A percentile compares a stretch with the other conserved stretches of the same genome.
These are phyloP conservation scores for Tauraco erythrolophus DNA, from an alignment of 2,113 vertebrate genomes.

Conservation along the genomic window DNA sequence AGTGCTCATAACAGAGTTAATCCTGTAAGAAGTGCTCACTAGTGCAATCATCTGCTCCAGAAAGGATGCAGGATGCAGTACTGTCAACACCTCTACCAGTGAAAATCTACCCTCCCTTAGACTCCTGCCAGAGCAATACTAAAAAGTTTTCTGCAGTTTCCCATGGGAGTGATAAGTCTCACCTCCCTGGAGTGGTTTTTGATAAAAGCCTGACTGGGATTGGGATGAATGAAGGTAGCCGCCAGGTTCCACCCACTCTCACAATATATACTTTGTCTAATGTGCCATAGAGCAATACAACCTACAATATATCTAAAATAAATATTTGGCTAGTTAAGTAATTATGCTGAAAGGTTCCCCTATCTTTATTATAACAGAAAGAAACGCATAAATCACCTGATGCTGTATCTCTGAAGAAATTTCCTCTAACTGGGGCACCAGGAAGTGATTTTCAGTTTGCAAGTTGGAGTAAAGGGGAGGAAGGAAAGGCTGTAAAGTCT, in stretches of 20 bases:
- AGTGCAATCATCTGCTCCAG: background rate
- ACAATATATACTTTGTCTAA: slow-evolving; percentile 14
- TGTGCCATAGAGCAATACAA: background rate
- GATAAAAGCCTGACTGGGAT: background rate
- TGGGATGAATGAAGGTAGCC: background rate
- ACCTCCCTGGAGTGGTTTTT: background rate
- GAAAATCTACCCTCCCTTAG: background rate
- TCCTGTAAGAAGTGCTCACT: background rate
- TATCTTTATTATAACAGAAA: slow-evolving; percentile 40
- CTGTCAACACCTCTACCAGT: background rate
- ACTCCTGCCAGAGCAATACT: background rate
- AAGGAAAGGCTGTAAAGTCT: background rate
- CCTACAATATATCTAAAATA: slow-evolving; percentile 10
- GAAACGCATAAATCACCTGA: slow-evolving; percentile 17
- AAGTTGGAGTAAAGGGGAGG: background rate
- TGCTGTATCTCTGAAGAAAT: background rate
- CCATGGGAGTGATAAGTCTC: background rate
- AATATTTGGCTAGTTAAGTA: slow-evolving; percentile 51
- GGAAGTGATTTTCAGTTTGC: background rate
- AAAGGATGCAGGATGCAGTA: background rate
- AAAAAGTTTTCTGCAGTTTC: background rate
- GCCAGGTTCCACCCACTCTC: background rate
- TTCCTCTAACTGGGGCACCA: background rate
- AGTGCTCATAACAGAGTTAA: background rate
- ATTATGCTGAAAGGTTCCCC: background rate